These are phyloP conservation scores for Calephelis perditalis DNA, from an alignment of 2,888 invertebrate species.

Conservation along the genomic window DNA sequence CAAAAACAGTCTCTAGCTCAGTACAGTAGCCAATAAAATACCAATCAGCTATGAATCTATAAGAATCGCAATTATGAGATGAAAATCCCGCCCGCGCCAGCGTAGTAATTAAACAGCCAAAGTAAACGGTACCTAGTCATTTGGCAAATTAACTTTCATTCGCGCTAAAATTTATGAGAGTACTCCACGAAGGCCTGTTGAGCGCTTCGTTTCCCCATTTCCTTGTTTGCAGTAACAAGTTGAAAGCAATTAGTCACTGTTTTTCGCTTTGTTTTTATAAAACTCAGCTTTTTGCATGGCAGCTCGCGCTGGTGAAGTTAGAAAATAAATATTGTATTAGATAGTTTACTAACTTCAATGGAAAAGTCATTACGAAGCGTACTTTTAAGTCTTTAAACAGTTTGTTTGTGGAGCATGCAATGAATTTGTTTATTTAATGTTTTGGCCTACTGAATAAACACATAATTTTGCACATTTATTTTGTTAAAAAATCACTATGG, in stretches of 20 bases:
- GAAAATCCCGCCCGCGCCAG: background rate
- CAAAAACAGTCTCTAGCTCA: too few species aligned
- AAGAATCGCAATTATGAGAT: constrained; percentile 9
- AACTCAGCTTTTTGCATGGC: constrained; percentile 9
- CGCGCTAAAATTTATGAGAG: constrained; percentile 13
- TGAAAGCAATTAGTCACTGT: constrained; percentile 13
- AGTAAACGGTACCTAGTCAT: constrained; percentile 11
- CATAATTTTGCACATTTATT: too few species aligned
- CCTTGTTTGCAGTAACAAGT: constrained; percentile 12
- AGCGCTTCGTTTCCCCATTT: constrained; percentile 12
- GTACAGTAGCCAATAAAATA: background rate
- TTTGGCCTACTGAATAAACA: too few species aligned
- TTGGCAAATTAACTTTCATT: constrained; percentile 13
- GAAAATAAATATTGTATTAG: constrained; percentile 12
- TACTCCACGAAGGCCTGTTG: constrained; percentile 11
- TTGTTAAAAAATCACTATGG: too few species aligned
- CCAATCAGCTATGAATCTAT: background rate
- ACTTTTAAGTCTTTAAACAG: background rate
- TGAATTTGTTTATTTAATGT: too few species aligned
- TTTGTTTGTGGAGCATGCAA: too few species aligned
- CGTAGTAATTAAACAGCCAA: constrained; percentile 1
- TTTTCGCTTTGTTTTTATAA: constrained; percentile 13
- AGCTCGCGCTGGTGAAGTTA: constrained; percentile 8
- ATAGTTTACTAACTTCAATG: constrained; percentile 1
- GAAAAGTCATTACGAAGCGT: background rate